Percentiles rank a stretch among this genome's conserved stretches.
Conservation (phyloP, 2,113 vertebrate genomes). For the Phyllostomus discolor region DNA sequence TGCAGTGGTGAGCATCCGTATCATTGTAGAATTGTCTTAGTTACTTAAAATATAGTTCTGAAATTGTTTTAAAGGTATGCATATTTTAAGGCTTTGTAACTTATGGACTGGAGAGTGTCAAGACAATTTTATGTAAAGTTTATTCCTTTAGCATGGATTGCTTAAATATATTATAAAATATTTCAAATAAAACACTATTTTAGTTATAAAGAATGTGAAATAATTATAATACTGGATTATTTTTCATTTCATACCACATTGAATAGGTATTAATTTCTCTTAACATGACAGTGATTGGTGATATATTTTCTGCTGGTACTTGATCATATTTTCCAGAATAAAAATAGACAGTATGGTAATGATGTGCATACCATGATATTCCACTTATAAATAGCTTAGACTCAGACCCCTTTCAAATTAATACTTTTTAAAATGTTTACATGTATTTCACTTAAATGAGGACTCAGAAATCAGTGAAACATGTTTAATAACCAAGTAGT, state of each 20-base stretch:
- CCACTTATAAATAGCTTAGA: not conserved
- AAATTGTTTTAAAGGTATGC: not conserved
- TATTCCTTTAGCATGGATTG: not conserved
- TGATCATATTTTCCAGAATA: not conserved
- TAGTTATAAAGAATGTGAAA: not conserved
- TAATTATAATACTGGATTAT: not conserved
- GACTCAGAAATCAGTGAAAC: not conserved
- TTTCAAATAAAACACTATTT: not conserved
- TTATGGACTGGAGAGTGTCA: not conserved
- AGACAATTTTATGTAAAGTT: not conserved
- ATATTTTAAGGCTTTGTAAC: not conserved
- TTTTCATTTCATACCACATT: not conserved
- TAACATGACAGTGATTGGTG: no score
- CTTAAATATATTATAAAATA: not conserved
- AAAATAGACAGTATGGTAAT: not conserved
- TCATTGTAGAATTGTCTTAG: not conserved
- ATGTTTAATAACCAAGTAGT: not conserved
- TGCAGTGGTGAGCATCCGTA: not conserved
- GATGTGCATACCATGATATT: not conserved
- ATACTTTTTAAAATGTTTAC: not conserved
- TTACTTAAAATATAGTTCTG: not conserved
- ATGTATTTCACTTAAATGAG: not conserved
- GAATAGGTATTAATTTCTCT: not conserved
- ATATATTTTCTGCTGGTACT: not conserved
- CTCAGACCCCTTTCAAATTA: not conserved